Conservation (phyloP, 2,888 invertebrate species). For the Schizaphis graminum region DNA sequence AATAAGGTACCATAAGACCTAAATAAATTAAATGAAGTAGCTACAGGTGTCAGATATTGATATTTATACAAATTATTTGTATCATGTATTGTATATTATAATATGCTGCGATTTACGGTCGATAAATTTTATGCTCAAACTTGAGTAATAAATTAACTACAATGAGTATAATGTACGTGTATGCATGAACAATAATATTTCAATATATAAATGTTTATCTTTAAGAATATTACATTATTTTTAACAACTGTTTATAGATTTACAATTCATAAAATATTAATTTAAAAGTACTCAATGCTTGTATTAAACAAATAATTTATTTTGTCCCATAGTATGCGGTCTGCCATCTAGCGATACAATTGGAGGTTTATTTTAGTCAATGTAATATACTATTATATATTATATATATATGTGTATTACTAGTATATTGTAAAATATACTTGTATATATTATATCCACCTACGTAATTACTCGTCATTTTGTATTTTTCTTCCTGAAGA, state of each 20-base stretch:
- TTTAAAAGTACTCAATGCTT: neutral
- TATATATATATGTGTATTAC: too few relatives aligned
- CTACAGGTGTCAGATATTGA: neutral
- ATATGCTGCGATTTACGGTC: neutral
- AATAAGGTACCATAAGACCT: neutral
- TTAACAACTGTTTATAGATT: neutral
- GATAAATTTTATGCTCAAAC: neutral
- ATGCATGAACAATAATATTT: neutral
- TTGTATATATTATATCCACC: too few relatives aligned
- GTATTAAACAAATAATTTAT: neutral
- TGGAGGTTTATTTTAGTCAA: neutral
- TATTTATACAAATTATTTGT: neutral
- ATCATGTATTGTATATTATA: neutral
- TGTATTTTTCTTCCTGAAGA: neutral
- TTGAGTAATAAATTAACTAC: too few relatives aligned
- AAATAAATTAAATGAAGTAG: neutral
- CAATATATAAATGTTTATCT: neutral
- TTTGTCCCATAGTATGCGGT: neutral
- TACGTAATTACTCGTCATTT: neutral
- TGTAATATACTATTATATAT: too few relatives aligned
- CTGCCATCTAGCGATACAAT: neutral
- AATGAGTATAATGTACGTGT: too few relatives aligned
- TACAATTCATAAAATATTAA: neutral
- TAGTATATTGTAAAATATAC: too few relatives aligned
- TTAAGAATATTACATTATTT: neutral